phyloP scores from a whole-genome alignment of 2,797 vertebrate species.

The Falco columbarius region DNA sequence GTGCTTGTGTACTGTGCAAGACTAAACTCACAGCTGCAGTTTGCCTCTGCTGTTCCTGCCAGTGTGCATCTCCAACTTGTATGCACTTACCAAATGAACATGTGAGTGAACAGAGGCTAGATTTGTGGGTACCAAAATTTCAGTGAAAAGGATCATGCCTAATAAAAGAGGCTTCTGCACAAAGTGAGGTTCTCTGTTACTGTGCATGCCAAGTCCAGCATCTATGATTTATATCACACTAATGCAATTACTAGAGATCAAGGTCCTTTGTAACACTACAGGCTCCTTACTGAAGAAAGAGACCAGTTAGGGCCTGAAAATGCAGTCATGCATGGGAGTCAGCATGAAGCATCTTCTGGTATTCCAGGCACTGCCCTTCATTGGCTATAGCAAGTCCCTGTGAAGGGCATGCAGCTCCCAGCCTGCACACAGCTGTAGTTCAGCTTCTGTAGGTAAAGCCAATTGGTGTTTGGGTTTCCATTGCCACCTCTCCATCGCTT shows the following conservation, averaged over 20 bases:
- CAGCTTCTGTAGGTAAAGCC: not conserved
- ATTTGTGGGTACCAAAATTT: not conserved
- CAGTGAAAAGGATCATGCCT: not conserved
- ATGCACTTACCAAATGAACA: not conserved
- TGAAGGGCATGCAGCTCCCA: not conserved
- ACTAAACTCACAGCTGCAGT: not conserved
- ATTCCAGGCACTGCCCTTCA: not conserved
- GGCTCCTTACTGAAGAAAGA: not conserved
- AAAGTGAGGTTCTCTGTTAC: not conserved
- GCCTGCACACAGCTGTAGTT: not conserved
- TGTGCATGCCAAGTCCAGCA: not conserved
- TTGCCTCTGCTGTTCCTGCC: not conserved
- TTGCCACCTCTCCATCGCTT: not conserved
- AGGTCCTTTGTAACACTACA: not conserved
- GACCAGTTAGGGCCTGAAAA: not conserved
- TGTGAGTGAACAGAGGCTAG: not conserved
- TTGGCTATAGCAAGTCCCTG: fast-evolving
- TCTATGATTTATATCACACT: not conserved
- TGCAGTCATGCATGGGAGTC: not conserved
- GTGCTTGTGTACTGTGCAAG: not conserved
- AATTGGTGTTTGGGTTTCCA: not conserved
- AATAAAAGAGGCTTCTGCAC: not conserved
- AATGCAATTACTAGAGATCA: not conserved
- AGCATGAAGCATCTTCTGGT: not conserved
- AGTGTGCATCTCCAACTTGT: not conserved